Evolutionary conservation across 2,113 vertebrate genomes (phyloP).

Genomic region (Bubo bubo): DNA sequence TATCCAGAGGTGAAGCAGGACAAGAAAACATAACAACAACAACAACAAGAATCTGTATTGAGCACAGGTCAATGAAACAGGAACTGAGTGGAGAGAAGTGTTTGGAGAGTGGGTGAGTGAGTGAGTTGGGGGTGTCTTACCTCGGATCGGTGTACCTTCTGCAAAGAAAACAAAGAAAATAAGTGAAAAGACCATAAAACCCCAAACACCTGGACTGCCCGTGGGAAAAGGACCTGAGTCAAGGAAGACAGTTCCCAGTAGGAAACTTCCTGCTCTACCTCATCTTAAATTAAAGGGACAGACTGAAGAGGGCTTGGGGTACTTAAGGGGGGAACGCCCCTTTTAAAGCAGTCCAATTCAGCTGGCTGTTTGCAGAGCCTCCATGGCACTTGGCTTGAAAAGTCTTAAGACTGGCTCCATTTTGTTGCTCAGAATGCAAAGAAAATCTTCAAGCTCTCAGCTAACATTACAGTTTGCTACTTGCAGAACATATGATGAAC

Average conservation of each 20-base stretch:
- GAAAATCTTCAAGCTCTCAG: background rate
- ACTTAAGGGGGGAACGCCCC: background rate
- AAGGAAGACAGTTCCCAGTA: constrained; percentile 45
- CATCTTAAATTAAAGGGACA: background rate
- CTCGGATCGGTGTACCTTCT: constrained; percentile 99
- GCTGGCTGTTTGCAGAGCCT: background rate
- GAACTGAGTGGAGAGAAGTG: constrained; percentile 59
- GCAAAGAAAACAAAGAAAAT: constrained; percentile 83
- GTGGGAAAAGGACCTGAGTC: constrained; percentile 64
- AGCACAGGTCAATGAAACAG: constrained; percentile 46
- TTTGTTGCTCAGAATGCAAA: background rate
- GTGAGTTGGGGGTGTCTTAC: constrained; percentile 82
- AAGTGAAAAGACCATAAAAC: constrained; percentile 71
- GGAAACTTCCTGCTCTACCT: constrained; percentile 24
- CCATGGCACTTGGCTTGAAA: background rate
- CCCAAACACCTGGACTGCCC: constrained; percentile 50
- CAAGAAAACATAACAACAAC: constrained; percentile 22
- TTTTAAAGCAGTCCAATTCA: background rate
- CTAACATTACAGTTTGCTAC: background rate
- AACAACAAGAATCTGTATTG: background rate
- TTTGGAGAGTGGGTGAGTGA: constrained; percentile 48
- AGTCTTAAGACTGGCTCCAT: background rate
- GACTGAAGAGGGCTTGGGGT: background rate
- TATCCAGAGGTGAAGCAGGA: constrained; percentile 34
- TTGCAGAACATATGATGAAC: background rate